phyloP scores from a whole-genome alignment of 2,113 vertebrate species.

The Leptobrachium leishanense region DNA sequence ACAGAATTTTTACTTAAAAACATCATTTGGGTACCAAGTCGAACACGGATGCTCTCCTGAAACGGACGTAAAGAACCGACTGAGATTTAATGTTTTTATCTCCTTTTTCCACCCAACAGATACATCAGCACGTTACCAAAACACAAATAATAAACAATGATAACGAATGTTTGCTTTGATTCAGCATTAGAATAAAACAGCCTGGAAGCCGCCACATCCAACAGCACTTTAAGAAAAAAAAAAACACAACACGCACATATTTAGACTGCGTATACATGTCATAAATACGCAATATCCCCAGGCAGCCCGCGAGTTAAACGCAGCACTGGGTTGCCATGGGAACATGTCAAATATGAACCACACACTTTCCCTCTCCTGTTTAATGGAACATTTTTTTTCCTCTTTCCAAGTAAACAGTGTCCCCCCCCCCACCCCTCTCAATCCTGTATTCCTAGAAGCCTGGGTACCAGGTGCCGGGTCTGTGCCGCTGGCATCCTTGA shows the following conservation, averaged over 20 bases:
- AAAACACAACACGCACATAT: too few relatives aligned
- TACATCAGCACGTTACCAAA: too few relatives aligned
- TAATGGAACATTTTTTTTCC: not conserved
- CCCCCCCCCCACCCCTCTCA: not conserved
- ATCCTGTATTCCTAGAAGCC: conserved; percentile 28
- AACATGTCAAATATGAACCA: conserved; percentile 16
- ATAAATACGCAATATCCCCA: not conserved
- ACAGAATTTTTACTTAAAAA: too few relatives aligned
- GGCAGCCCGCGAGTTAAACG: conserved; percentile 6
- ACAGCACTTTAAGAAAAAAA: too few relatives aligned
- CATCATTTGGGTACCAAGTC: too few relatives aligned
- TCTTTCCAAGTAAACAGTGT: conserved; percentile 18
- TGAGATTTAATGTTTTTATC: too few relatives aligned
- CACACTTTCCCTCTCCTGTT: not conserved
- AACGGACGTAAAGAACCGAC: too few relatives aligned
- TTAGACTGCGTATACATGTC: too few relatives aligned
- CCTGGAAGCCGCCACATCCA: not conserved
- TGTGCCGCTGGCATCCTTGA: conserved; percentile 10
- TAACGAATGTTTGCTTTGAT: too few relatives aligned
- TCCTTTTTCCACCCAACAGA: too few relatives aligned
- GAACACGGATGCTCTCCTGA: too few relatives aligned
- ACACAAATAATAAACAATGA: too few relatives aligned
- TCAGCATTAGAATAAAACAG: not conserved
- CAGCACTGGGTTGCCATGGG: conserved; percentile 4
- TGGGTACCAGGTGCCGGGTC: conserved; percentile 16